Evolutionary conservation across 2,113 vertebrate species (phyloP), one percentile per base, ranked within the genome.

Genomic region (Odocoileus virginianus): DNA sequence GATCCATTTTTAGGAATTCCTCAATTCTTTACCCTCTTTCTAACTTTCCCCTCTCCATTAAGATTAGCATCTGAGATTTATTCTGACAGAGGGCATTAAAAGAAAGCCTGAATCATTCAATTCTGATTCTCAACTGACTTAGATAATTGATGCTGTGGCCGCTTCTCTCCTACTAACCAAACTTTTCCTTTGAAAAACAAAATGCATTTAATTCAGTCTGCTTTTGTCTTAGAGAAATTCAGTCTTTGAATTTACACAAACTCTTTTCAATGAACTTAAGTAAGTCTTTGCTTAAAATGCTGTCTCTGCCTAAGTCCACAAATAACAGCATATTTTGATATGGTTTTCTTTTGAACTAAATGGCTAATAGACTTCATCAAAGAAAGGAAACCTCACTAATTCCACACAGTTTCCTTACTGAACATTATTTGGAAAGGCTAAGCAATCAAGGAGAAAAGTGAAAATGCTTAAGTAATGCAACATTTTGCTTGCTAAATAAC

Each of bases 1-100:
- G 21, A 52, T 90, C 9, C 89, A 36, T 82, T 94, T 96, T 87
- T 36, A 58, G 7, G 13, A 89, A 64, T 76, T 93, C 93, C 30
- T 8, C 3, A 5, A 7, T 78, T 84, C 45, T 93, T 91, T 2
- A 87, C 23, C 15, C 4, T 55, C 55, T 52, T 54, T 28, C 13
- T 45, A 40, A 83, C n/a, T 74, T 94, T 58, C 15, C 58, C 21
- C 16, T 57, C 9, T 91, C 28, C 64, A 3, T 61, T 90, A 82
- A 89, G 16, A 60, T 79, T 87, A 91, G 55, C 54, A 84, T 55
- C 21, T 86, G 43, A 79, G 76, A 94, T 96, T 45, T 92, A 96
- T 87, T 98, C 92, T 98, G 27, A 55, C 45, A 86, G 74, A 96
- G 9, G 9, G 79, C 85, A 82, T 94, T 88, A 97, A 67, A 95